Evolutionary conservation across 2,797 vertebrate genomes (phyloP).

Genomic region (Gallinago stenura): DNA sequence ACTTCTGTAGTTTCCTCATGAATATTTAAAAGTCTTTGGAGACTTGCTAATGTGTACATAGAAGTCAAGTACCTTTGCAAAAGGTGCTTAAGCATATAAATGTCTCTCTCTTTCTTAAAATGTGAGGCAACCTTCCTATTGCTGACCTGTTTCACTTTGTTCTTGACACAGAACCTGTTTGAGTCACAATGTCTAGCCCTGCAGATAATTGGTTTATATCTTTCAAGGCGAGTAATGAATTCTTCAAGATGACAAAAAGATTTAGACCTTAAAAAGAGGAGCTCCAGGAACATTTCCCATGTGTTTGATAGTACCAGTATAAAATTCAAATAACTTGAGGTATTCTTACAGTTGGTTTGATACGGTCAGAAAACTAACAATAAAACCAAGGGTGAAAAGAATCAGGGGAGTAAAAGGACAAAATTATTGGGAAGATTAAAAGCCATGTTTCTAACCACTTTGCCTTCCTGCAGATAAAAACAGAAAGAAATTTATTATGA

Average conservation of each 20-base stretch:
- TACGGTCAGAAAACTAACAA: not conserved
- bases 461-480: not conserved
- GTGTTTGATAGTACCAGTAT: not conserved
- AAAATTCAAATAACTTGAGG: not conserved
- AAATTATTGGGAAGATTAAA: not conserved
- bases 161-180: not conserved
- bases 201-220: not conserved
- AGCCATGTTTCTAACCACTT: not conserved
- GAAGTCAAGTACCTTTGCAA: not conserved
- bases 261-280: not conserved
- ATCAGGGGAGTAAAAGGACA: not conserved
- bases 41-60: not conserved
- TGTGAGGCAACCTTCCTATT: not conserved
- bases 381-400: not conserved
- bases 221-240: conserved; percentile 3
- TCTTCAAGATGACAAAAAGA: not conserved
- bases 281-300: not conserved
- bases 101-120: not conserved
- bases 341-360: not conserved
- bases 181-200: not conserved
- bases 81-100: not conserved
- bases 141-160: not conserved
- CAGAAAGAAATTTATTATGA: not conserved
- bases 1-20: not conserved
- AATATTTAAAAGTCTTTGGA: conserved; percentile 10